Base-by-base conservation (phyloP, 2,888 invertebrate species). In the Bugula neritina region DNA sequence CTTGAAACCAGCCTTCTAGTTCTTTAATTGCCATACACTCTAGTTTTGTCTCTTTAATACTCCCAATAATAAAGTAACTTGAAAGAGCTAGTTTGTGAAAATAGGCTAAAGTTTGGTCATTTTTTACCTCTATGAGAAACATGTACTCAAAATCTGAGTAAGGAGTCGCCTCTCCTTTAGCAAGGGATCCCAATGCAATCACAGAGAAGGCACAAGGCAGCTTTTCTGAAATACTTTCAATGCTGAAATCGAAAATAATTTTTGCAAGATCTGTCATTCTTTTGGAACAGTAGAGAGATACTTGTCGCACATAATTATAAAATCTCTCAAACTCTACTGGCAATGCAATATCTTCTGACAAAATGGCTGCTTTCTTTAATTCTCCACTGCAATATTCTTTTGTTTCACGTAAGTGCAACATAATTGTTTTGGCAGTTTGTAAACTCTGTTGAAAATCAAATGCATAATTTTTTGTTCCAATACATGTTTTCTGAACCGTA, bases 121-220 rank as follows among this genome's bases (percentile, higher is more conserved):
- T n/a, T 55, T 55, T 55, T 55, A 13, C 5, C 25, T 55, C 55
- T n/a, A n/a, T 55, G 5, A 55, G 55, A 55, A 55, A 55, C 21
- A 55, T 17, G 25, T 55, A 55, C n/a, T 55, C 55, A n/a, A 55
- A 55, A 55, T 55, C 55, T 55, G 55, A 55, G 55, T 55, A 55
- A n/a, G 55, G 55, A 5, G 55, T 55, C 5, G 10, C 25, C n/a
- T 55, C 55, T 5, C 55, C 55, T 55, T 55, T 55, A n/a, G 55
- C 55, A 5, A 55, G 5, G 13, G 55, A 55, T 13, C 55, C 55
- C 5, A 55, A 5, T 5, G 55, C 55, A 17, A 55, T 23, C 10
- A 55, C 55, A 55, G 13, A 55, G 23, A 55, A 55, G 5, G 3
- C n/a, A 23, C 55, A 55, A 13, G 55, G 55, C 5, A 25, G 10